Evolutionary conservation across 2,797 vertebrate species (phyloP).

Genomic region (Streptopelia turtur): DNA sequence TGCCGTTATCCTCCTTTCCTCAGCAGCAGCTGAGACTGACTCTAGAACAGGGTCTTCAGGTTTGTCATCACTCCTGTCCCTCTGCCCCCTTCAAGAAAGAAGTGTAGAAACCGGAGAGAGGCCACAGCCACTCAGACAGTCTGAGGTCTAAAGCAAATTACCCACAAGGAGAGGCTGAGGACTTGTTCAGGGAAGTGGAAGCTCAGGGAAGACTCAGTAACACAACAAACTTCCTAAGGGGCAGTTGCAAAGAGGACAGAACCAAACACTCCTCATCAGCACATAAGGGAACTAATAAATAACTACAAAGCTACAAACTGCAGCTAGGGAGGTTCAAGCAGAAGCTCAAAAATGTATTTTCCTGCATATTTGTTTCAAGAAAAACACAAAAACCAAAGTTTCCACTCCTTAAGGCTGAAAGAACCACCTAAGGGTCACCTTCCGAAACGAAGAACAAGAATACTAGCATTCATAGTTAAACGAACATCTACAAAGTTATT

Average conservation of each 20-base stretch:
- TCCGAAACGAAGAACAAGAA: no score
- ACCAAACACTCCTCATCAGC: neutral
- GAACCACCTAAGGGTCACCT: neutral
- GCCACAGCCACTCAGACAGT: neutral
- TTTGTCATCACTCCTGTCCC: neutral
- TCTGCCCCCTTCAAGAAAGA: neutral
- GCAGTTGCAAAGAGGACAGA: fast-evolving
- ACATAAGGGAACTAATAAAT: neutral
- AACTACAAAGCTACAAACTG: neutral
- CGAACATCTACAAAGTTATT: neutral
- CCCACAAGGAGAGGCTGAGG: neutral
- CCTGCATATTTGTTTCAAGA: neutral
- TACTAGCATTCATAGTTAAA: neutral
- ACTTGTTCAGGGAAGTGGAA: neutral
- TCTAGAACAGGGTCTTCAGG: neutral
- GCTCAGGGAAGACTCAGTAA: neutral
- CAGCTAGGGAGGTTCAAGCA: neutral
- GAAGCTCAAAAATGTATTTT: neutral
- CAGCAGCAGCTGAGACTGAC: neutral
- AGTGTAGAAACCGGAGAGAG: neutral
- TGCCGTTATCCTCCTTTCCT: neutral
- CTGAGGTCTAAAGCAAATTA: neutral
- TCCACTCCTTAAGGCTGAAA: neutral
- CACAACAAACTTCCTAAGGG: neutral
- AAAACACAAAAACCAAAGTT: neutral